Conservation (phyloP, 2,797 vertebrate species). For the Enteromius fasciolatus region DNA sequence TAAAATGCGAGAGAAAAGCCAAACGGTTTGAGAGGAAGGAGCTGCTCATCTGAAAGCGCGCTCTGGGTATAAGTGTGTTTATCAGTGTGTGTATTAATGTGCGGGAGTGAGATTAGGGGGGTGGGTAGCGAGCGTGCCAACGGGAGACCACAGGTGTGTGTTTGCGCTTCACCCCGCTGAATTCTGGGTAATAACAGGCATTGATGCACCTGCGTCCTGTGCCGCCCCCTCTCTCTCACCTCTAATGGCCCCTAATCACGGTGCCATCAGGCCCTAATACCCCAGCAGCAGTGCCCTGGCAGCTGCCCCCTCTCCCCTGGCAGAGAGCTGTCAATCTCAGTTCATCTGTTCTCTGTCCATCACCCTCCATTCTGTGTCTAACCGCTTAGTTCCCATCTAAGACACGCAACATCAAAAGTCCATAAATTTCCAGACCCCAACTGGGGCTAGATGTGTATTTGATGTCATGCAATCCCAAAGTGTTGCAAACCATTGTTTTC, state of each 20-base stretch:
- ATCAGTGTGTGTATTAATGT: constrained; percentile 64
- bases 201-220: constrained; percentile 71
- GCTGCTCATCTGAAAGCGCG: constrained; percentile 13
- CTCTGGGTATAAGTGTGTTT: constrained; percentile 59
- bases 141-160: constrained; percentile 81
- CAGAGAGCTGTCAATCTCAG: constrained; percentile 77
- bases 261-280: constrained; percentile 81
- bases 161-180: constrained; percentile 68
- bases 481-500: constrained; percentile 34
- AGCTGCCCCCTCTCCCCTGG: constrained; percentile 74
- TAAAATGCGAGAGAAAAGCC: not conserved
- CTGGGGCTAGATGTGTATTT: constrained; percentile 23
- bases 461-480: constrained; percentile 18
- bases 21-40: not conserved
- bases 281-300: constrained; percentile 77
- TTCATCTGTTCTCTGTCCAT: constrained; percentile 52
- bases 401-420: constrained; percentile 22
- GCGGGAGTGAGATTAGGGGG: constrained; percentile 44
- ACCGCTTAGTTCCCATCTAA: not conserved
- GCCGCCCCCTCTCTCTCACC: constrained; percentile 70
- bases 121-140: constrained; percentile 61
- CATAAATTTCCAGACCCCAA: not conserved
- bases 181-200: constrained; percentile 82
- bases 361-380: constrained; percentile 29
- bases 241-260: constrained; percentile 84